Evolutionary conservation across 2,113 vertebrate species (phyloP).

Genomic region (Osmerus mordax): DNA sequence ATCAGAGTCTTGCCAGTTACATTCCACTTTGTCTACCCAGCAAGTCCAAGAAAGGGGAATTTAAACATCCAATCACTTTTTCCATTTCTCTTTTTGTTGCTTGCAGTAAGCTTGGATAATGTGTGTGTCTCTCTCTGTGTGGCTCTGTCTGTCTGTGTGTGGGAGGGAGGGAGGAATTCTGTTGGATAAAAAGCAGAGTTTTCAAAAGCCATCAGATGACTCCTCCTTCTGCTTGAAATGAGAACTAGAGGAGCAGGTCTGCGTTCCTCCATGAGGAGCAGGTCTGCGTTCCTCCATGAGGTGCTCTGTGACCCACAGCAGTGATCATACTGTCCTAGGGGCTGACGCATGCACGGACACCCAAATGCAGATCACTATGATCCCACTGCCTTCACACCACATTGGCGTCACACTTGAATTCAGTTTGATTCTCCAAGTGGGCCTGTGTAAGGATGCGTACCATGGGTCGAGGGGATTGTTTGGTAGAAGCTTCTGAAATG

Average conservation of each 20-base stretch:
- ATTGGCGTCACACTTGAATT: no score
- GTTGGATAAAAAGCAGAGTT: conserved; percentile 64
- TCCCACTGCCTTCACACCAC: no score
- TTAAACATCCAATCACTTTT: conserved; percentile 37
- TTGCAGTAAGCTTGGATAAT: conserved; percentile 15
- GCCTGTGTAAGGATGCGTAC: no score
- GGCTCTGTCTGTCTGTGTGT: conserved; percentile 13
- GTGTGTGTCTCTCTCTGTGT: conserved; percentile 41
- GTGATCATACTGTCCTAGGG: conserved; percentile 25
- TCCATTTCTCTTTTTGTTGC: conserved; percentile 21
- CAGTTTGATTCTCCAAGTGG: no score
- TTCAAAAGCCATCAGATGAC: conserved; percentile 62
- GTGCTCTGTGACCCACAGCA: conserved; percentile 36
- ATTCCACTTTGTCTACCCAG: conserved; percentile 8
- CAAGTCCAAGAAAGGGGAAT: neutral
- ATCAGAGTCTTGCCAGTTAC: neutral
- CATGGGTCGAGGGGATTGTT: no score
- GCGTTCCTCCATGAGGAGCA: conserved; percentile 33
- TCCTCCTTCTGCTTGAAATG: conserved; percentile 53
- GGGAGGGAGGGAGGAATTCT: conserved; percentile 66
- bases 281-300: conserved; percentile 22
- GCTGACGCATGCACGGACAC: no score
- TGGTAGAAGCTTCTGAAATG: no score
- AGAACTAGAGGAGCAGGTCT: conserved; percentile 55
- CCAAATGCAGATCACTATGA: no score